phyloP scores from a whole-genome alignment of 2,113 vertebrate species.

The Psettodes erumei region DNA sequence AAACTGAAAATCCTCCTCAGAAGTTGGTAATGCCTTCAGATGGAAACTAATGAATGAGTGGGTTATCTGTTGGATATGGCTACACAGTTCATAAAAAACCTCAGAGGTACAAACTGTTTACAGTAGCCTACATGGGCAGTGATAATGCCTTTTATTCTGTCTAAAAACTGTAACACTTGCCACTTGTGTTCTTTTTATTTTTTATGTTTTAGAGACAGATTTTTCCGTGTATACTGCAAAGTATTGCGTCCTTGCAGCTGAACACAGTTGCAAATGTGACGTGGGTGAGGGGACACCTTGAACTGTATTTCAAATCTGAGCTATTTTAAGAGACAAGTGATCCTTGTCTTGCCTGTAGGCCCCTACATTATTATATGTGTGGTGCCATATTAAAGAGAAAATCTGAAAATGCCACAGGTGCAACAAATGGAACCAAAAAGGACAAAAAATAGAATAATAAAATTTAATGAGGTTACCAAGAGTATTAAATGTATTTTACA shows the following conservation, averaged over 20 bases:
- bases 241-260: not conserved
- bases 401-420: not conserved
- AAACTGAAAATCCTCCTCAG: conserved; percentile 3
- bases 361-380: not conserved
- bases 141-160: not conserved
- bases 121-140: not conserved
- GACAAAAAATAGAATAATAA: not conserved
- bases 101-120: not conserved
- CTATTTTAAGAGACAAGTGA: not conserved
- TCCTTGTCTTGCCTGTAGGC: too few species aligned
- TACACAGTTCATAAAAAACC: not conserved
- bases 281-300: not conserved
- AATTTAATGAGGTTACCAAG: not conserved
- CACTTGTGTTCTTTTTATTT: not conserved
- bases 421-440: not conserved
- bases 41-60: not conserved
- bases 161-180: not conserved
- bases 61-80: not conserved
- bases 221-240: not conserved
- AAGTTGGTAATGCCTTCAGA: not conserved
- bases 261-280: conserved; percentile 9
- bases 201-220: not conserved
- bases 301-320: not conserved
- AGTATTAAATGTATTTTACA: not conserved
- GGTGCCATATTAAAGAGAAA: not conserved